These are phyloP conservation scores for Scyliorhinus canicula DNA, from an alignment of 2,797 vertebrate genomes.

Conservation along the genomic window DNA sequence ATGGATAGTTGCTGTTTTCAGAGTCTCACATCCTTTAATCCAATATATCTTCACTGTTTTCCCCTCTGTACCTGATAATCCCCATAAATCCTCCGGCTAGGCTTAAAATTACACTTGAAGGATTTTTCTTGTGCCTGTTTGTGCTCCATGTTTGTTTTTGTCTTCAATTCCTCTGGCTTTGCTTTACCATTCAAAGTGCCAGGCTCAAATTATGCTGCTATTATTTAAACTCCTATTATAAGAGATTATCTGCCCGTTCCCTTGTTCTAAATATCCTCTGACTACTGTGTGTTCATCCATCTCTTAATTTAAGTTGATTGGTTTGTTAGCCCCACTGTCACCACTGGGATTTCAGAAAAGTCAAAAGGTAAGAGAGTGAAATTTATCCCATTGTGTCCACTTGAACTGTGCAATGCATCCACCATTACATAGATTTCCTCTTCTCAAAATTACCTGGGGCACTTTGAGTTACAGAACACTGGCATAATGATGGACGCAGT, in stretches of 20 bases:
- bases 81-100: not conserved
- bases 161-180: not conserved
- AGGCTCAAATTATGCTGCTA: not conserved
- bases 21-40: not conserved
- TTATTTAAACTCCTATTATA: not conserved
- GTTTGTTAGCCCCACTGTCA: conserved; percentile 1
- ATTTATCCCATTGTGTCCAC: not conserved
- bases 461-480: not conserved
- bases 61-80: not conserved
- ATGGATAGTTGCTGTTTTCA: not conserved
- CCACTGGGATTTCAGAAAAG: not conserved
- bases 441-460: not conserved
- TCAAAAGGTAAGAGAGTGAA: not conserved
- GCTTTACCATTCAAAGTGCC: conserved; percentile 13
- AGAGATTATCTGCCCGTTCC: not conserved
- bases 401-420: not conserved
- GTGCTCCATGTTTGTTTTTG: not conserved
- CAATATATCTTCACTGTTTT: conserved; percentile 4
- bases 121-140: not conserved
- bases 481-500: not conserved
- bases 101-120: conserved; percentile 4
- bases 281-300: not conserved
- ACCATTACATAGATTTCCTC: not conserved
- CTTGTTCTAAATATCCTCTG: not conserved
- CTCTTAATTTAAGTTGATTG: not conserved